Evolutionary conservation across 2,797 vertebrate species (phyloP).

Genomic region (Chaenodraco wilsoni): DNA sequence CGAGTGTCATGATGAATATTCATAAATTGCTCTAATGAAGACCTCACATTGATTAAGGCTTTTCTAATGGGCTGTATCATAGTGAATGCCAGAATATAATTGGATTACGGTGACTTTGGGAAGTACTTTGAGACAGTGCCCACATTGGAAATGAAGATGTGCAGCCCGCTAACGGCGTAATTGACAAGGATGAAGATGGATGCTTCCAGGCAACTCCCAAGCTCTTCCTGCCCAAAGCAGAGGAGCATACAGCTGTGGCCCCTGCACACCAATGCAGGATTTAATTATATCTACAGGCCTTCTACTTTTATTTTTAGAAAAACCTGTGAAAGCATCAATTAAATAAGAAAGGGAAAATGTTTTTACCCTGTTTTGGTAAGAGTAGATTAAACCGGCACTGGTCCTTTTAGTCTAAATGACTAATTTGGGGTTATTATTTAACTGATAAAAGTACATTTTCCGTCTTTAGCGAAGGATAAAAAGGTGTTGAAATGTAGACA

Average conservation of each 20-base stretch:
- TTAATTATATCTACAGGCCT: constrained; percentile 60
- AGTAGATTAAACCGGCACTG: not conserved
- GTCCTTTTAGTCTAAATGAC: constrained; percentile 13
- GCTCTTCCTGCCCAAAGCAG: constrained; percentile 59
- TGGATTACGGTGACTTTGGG: constrained; percentile 82
- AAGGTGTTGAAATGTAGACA: not conserved
- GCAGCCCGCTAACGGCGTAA: constrained; percentile 71
- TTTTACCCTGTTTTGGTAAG: constrained; percentile 7
- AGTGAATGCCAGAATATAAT: constrained; percentile 75
- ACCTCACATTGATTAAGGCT: constrained; percentile 78
- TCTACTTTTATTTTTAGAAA: constrained; percentile 37
- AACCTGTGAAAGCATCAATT: constrained; percentile 26
- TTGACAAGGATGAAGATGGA: constrained; percentile 82
- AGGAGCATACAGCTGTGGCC: constrained; percentile 58
- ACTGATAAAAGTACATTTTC: not conserved
- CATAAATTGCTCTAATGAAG: constrained; percentile 78
- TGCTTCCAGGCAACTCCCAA: constrained; percentile 65
- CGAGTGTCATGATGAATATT: constrained; percentile 76
- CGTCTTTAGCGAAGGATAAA: not conserved
- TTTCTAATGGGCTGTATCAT: constrained; percentile 76
- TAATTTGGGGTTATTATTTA: not conserved
- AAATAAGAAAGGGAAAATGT: not conserved
- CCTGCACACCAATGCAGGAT: constrained; percentile 31
- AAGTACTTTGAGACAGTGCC: constrained; percentile 79
- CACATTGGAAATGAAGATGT: constrained; percentile 78